Evolutionary conservation across 2,888 invertebrate genomes (phyloP).

Genomic region (Steinernema scapterisci): DNA sequence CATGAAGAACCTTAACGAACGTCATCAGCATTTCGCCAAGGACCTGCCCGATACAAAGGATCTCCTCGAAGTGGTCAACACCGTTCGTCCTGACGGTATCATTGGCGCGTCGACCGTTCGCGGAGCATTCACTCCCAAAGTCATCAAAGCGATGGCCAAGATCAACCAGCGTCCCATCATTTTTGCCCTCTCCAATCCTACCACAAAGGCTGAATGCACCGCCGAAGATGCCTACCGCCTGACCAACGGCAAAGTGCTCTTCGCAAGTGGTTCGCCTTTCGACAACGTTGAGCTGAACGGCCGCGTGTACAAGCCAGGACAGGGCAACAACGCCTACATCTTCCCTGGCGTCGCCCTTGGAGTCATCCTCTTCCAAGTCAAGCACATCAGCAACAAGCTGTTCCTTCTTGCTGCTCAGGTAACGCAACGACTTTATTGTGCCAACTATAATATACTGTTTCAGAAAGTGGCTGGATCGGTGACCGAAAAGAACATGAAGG

Average conservation of each 20-base stretch:
- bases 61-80: conserved; percentile 76
- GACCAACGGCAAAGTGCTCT: conserved; percentile 85
- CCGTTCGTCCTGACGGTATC: not conserved
- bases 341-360: conserved; percentile 92
- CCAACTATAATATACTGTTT: conserved; percentile 49
- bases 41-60: conserved; percentile 78
- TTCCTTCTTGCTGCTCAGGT: conserved; percentile 91
- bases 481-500: conserved; percentile 78
- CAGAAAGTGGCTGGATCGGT: conserved; percentile 83
- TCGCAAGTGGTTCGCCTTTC: conserved; percentile 94
- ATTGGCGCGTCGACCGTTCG: conserved; percentile 85
- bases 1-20: conserved; percentile 36
- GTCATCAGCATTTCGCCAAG: conserved; percentile 81
- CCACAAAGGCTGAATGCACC: conserved; percentile 96
- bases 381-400: conserved; percentile 88
- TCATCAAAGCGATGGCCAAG: conserved; percentile 83
- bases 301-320: conserved; percentile 84
- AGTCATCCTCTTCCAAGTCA: conserved; percentile 85
- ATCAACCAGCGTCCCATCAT: conserved; percentile 85
- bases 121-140: conserved; percentile 86
- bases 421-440: not conserved
- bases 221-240: conserved; percentile 88
- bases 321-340: conserved; percentile 95
- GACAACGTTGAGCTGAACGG: conserved; percentile 80
- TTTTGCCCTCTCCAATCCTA: conserved; percentile 97